Base-by-base conservation (phyloP, 2,888 invertebrate species). In the Trichogramma evanescens region DNA sequence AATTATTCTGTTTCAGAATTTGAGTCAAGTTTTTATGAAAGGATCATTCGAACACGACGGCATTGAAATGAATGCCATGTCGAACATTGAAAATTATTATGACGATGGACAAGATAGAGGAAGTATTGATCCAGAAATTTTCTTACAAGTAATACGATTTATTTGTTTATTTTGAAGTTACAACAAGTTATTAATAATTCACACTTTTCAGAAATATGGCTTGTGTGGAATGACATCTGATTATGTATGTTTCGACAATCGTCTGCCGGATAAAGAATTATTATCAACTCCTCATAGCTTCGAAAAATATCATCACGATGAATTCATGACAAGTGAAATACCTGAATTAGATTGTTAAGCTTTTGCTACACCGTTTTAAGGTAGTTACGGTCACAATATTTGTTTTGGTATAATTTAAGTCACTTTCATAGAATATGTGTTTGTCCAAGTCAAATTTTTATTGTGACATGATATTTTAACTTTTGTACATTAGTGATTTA, bases 281-380 rank as follows among this genome's bases (percentile, higher is more conserved):
- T 54, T 66, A 55, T 68, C 67, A 1, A 54, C 62, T 41, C 57
- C 59, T 65, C 62, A 49, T 61, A 62, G 50, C 62, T 49, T 65
- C 56, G 69, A 71, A 52, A 68, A 69, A 54, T 58, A 55, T 44
- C 66, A 67, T 46, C 69, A 69, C 59, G 67, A 70, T 54, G 67
- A 68, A 57, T 70, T 70, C 49, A 58, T 64, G 51, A 60, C 68
- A 45, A 64, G 67, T 50, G 69, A 68, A 54, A 66, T 72, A 5
- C 70, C 71, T 45, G 72, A 71, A 65, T 69, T 74, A 64, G 69
- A 74, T 66, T 72, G 67, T 70, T 61, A 61, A 65, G 26, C 48
- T 43, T 40, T 10, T 8, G 50, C 51, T 13, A 38, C 10, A n/a
- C 42, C 13, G 9, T 26, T 26, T 26, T 26, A 26, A 26, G 26